These are phyloP conservation scores for Philotrypesis tridentata DNA, from an alignment of 1,140 invertebrate genomes.

Conservation along the genomic window DNA sequence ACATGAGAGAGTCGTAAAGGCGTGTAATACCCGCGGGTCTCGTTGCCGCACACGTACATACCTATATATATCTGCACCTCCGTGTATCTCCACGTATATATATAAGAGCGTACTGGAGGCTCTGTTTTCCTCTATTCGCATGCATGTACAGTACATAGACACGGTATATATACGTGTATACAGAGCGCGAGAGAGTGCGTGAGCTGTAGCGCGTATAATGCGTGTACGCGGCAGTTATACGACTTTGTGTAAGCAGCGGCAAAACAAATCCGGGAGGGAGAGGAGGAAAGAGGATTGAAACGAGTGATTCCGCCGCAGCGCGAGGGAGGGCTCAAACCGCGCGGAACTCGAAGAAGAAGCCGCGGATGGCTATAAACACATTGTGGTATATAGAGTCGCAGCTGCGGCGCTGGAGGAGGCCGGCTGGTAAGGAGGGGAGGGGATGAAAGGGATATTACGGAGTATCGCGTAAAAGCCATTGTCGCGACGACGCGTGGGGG, in stretches of 20 bases:
- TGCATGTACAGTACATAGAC: too few species aligned
- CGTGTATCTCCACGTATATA: neutral
- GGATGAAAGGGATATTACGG: neutral
- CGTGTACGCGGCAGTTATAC: neutral
- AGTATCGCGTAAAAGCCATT: neutral
- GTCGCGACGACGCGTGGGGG: neutral
- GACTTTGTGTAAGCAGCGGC: neutral
- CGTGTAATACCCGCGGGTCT: constrained; percentile 61
- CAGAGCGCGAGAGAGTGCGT: too few species aligned
- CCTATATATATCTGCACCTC: neutral
- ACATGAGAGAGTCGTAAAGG: constrained; percentile 71
- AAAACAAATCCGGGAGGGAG: neutral
- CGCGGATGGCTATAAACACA: neutral
- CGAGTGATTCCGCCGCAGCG: constrained; percentile 26
- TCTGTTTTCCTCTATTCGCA: neutral
- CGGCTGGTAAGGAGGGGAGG: too few species aligned
- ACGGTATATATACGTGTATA: too few species aligned
- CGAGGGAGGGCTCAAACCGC: constrained; percentile 14
- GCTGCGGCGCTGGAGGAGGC: too few species aligned
- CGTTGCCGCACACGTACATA: constrained; percentile 45
- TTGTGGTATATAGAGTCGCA: neutral
- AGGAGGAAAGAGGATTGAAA: neutral
- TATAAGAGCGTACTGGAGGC: constrained; percentile 11
- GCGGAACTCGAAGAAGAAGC: neutral
- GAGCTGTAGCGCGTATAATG: too few species aligned